phyloP scores from a whole-genome alignment of 2,797 vertebrate genomes.

The Xerus rutilus region DNA sequence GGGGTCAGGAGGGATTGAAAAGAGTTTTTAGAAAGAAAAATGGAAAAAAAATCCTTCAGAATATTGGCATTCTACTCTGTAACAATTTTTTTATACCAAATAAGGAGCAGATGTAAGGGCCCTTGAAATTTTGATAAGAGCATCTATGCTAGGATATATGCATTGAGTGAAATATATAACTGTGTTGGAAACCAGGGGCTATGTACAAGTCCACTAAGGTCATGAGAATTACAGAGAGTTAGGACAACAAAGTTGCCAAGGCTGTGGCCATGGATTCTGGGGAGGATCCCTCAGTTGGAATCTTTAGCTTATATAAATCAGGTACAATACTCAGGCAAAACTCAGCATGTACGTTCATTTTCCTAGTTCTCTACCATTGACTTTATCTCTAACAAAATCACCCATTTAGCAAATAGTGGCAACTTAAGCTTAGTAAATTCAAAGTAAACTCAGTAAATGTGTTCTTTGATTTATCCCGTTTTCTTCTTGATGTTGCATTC shows the following conservation, averaged over 20 bases:
- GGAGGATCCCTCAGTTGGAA: neutral
- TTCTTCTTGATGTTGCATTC: conserved; percentile 15
- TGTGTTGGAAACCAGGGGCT: neutral
- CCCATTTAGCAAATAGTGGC: neutral
- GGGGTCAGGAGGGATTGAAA: too few relatives aligned
- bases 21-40: conserved; percentile 16
- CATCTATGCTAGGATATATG: neutral
- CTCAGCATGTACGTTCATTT: neutral
- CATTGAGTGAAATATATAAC: neutral
- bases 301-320: neutral
- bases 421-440: neutral
- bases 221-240: neutral
- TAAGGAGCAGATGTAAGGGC: neutral
- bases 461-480: neutral
- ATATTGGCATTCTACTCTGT: neutral
- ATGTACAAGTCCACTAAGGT: neutral
- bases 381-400: conserved; percentile 9
- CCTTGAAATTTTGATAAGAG: neutral
- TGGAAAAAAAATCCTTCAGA: neutral
- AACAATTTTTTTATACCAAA: neutral
- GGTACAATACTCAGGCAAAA: neutral
- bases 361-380: neutral
- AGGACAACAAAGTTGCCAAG: neutral
- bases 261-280: neutral
- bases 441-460: neutral